These are phyloP conservation scores for Panthera tigris DNA, from an alignment of 2,113 vertebrate species.

Conservation along the genomic window DNA sequence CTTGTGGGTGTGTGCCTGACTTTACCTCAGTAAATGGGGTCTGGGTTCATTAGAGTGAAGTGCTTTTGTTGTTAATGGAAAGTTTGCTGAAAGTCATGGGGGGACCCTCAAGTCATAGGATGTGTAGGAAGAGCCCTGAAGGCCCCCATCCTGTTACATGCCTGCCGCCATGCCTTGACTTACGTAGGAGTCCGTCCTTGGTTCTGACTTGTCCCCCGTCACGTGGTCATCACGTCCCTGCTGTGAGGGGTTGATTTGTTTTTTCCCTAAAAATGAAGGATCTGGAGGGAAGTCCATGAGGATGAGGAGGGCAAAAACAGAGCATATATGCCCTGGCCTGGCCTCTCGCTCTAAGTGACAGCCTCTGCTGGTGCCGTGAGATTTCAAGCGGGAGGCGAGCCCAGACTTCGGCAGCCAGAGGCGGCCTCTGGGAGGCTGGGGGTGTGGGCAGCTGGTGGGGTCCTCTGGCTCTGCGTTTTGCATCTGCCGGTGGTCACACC, in stretches of 20 bases:
- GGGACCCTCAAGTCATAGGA: not conserved
- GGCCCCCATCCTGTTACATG: fast-evolving
- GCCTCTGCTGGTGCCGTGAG: not conserved
- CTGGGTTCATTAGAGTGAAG: not conserved
- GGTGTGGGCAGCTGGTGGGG: not conserved
- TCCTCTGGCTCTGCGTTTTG: not conserved
- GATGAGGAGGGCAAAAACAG: not conserved
- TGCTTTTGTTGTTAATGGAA: not conserved
- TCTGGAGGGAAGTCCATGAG: not conserved
- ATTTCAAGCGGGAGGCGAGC: too few relatives aligned
- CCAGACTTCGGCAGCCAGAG: not conserved
- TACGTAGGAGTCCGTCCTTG: not conserved
- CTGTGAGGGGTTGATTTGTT: not conserved
- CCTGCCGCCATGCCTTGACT: not conserved
- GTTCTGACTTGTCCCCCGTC: not conserved
- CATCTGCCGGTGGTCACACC: not conserved
- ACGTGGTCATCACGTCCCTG: not conserved
- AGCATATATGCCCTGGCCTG: fast-evolving
- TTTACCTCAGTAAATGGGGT: not conserved
- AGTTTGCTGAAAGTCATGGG: not conserved
- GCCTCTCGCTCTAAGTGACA: not conserved
- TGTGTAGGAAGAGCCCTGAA: not conserved
- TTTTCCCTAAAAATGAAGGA: not conserved
- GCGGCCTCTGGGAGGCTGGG: not conserved
- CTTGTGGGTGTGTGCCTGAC: not conserved